Conservation (phyloP, 2,888 invertebrate genomes). For the Caenorhabditis uteleia region DNA sequence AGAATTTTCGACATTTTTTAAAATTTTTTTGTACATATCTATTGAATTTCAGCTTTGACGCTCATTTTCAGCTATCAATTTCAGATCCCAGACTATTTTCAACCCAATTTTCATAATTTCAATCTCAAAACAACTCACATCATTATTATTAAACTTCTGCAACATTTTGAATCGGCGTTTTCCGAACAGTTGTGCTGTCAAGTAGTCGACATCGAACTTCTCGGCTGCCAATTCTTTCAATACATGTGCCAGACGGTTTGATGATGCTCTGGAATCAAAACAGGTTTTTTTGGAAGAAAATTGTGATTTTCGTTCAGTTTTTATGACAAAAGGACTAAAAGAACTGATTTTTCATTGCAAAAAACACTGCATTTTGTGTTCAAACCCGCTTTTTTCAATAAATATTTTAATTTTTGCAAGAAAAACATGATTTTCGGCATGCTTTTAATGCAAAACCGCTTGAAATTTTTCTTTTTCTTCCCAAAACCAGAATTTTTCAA, state of each 20-base stretch:
- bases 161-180: slow-evolving; percentile 53
- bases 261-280: slow-evolving; percentile 27
- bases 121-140: slow-evolving; percentile 18
- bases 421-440: neutral
- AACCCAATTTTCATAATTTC: neutral
- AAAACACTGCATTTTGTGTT: too few species aligned
- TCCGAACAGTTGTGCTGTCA: slow-evolving; percentile 59
- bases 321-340: neutral
- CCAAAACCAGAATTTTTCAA: neutral
- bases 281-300: neutral
- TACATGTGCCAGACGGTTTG: slow-evolving; percentile 43
- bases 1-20: too few species aligned
- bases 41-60: too few species aligned
- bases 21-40: too few species aligned
- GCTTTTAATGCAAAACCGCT: neutral
- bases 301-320: neutral
- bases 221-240: slow-evolving; percentile 33
- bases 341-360: neutral
- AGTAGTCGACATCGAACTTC: slow-evolving; percentile 51
- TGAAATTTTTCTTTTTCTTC: too few species aligned
- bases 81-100: too few species aligned
- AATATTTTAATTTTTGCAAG: neutral
- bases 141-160: slow-evolving; percentile 52
- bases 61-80: too few species aligned
- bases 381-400: too few species aligned